These are phyloP conservation scores for Eulemur rufifrons DNA, from an alignment of 2,113 vertebrate species.

Conservation along the genomic window DNA sequence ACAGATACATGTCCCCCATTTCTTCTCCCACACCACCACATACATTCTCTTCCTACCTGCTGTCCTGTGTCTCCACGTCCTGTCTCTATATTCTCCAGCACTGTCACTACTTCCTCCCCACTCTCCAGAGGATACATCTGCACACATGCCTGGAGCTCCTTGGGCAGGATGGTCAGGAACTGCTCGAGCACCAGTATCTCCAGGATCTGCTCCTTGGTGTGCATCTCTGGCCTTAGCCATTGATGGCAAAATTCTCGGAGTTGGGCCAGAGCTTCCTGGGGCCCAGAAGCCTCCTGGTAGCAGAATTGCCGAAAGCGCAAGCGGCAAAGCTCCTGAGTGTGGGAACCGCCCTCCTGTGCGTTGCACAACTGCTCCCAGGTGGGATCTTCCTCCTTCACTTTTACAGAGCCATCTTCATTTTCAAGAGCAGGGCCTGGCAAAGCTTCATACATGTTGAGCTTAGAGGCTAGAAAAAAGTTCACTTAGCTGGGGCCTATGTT, in stretches of 20 bases:
- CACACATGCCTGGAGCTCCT: background rate
- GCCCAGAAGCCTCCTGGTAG: constrained; percentile 41
- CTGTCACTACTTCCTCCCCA: background rate
- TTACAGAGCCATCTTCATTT: background rate
- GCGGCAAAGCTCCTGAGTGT: background rate
- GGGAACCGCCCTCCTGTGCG: background rate
- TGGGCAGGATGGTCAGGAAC: constrained; percentile 49
- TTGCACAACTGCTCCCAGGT: background rate
- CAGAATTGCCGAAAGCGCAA: constrained; percentile 45
- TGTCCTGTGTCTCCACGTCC: background rate
- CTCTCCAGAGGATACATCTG: background rate
- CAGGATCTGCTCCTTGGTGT: constrained; percentile 60
- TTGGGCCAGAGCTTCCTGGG: background rate
- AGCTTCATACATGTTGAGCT: constrained; percentile 57
- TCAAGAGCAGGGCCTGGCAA: background rate
- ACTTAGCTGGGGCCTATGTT: background rate
- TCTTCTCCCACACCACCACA: background rate
- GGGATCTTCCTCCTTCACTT: constrained; percentile 56
- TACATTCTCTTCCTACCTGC: constrained; percentile 24
- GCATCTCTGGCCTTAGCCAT: constrained; percentile 34
- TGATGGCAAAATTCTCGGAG: constrained; percentile 43
- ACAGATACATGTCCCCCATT: no score
- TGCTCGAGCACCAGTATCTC: constrained; percentile 69
- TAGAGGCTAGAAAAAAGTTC: background rate
- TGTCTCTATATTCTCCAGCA: background rate